Evolutionary conservation across 2,888 invertebrate species (phyloP), one percentile per base, ranked within the genome.

Genomic region (Leistus spinibarbis): DNA sequence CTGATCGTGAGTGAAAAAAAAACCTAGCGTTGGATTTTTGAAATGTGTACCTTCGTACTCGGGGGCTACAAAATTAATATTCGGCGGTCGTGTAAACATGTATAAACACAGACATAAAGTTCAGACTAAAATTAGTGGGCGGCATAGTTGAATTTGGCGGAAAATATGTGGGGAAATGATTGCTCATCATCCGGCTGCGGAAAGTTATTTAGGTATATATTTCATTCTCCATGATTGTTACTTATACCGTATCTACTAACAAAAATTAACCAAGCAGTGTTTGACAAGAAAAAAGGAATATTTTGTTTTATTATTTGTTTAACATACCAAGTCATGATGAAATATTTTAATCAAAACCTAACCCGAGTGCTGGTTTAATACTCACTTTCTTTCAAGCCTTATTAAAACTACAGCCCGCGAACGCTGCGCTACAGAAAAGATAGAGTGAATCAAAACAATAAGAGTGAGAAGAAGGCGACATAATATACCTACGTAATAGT

Each of bases 291-390:
- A 27, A 66, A 53, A 66, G 17, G 53, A 53, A 66, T 17, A 66
- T 53, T 70, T 40, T 69, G 69, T 69, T 54, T 56, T 27, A 40
- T 40, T 60, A 63, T 63, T 66, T 66, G 17, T 27, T 66, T 66
- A 66, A 60, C 17, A 19, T 60, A 60, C 17, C 60, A 60, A 60
- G 20, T 62, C 19, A 71, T 54, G 54, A 71, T 71, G 64, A 71
- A 71, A 71, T 71, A 64, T 64, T 64, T 71, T 64, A 64, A 71
- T 71, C 71, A 71, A 71, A 64, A 71, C 64, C 64, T 64, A 23
- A 22, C 20, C 17, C 16, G 71, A 71, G 24, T 54, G 23, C 54
- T 23, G 62, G 66, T 64, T 71, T 71, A 54, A 64, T 22, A 64
- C 54, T 54, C 54, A 71, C 62, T 69, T 60, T 69, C 62, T 69